phyloP scores from a whole-genome alignment of 2,888 invertebrate genomes.

The Drosophila gaucha region DNA sequence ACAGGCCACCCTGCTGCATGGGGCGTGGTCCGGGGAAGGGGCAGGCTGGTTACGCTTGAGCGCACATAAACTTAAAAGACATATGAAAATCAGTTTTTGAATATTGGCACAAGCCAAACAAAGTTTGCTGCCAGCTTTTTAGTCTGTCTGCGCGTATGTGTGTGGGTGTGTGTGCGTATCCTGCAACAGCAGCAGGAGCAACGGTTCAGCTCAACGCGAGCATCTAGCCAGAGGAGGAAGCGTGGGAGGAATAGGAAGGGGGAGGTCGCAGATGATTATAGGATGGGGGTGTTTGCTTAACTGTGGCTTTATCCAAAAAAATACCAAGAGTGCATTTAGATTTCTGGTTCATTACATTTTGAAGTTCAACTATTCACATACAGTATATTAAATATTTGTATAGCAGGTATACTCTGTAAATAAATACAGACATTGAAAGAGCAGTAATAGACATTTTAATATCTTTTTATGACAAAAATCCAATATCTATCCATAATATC shows the following conservation, averaged over 20 bases:
- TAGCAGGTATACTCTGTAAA: not conserved
- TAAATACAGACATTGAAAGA: too few species aligned
- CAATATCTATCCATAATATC: not conserved
- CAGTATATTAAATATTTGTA: not conserved
- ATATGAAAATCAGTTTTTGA: constrained; percentile 78
- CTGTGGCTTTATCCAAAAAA: constrained; percentile 33
- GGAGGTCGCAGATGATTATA: constrained; percentile 39
- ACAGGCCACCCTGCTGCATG: not conserved
- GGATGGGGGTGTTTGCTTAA: constrained; percentile 33
- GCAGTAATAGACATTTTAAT: too few species aligned
- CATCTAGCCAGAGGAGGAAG: too few species aligned
- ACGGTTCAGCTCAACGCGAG: constrained; percentile 14
- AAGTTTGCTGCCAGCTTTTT: constrained; percentile 50
- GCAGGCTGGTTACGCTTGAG: constrained; percentile 31
- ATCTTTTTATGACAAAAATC: too few species aligned
- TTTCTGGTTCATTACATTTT: constrained; percentile 63
- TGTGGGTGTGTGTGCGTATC: constrained; percentile 14
- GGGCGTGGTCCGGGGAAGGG: not conserved
- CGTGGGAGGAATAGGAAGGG: constrained; percentile 36
- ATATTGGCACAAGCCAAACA: constrained; percentile 74
- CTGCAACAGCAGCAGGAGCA: constrained; percentile 38
- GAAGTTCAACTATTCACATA: constrained; percentile 10
- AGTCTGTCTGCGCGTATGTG: constrained; percentile 4
- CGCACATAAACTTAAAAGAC: constrained; percentile 76
- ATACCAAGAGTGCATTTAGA: constrained; percentile 51